Evolutionary conservation across 2,113 vertebrate species (phyloP), one percentile per base, ranked within the genome.

Genomic region (Machaerirhynchus nigripectus): DNA sequence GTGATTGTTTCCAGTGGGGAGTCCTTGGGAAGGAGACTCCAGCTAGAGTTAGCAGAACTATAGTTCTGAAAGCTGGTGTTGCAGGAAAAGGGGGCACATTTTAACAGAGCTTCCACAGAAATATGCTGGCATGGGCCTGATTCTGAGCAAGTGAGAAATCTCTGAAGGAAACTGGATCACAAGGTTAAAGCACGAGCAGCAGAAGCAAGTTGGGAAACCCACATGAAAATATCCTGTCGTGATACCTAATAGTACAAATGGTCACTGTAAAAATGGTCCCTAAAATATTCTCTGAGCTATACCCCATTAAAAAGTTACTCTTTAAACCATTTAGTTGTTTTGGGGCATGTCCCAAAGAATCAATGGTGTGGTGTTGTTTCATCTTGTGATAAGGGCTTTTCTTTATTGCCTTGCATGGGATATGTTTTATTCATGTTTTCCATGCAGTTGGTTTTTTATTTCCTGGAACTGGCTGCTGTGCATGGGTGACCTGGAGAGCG

Each of bases 351-450:
- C 49, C 86, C 76, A 46, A 83, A 21, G 31, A 63, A 31, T 56
- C 59, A 57, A 0, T 78, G 4, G 37, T 49, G 50, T 2, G 1
- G 14, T 49, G 33, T 76, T 80, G 53, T 69, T 86, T 35, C 49
- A 74, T 31, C n/a, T 89, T 42, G 55, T 91, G 89, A 61, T 86
- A 69, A 92, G 61, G 46, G 17, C 17, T 84, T 61, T 90, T 50
- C 44, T 89, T 88, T 68, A 64, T 46, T 92, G 59, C 91, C 49
- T 28, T 65, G 61, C 10, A 22, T 0, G 1, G 27, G 21, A 1
- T 42, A 83, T 89, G 69, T 78, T 96, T 95, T 91, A 95, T 92
- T 96, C 87, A 81, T 81, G 47, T 57, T 93, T 94, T 92, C 84
- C 69, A 47, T 42, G 3, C 12, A 15, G 22, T 12, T 82, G 23